A percentile compares a stretch with the other conserved stretches of the same genome.
Conservation (phyloP, 2,888 invertebrate genomes). For the Orthonevra nobilis region DNA sequence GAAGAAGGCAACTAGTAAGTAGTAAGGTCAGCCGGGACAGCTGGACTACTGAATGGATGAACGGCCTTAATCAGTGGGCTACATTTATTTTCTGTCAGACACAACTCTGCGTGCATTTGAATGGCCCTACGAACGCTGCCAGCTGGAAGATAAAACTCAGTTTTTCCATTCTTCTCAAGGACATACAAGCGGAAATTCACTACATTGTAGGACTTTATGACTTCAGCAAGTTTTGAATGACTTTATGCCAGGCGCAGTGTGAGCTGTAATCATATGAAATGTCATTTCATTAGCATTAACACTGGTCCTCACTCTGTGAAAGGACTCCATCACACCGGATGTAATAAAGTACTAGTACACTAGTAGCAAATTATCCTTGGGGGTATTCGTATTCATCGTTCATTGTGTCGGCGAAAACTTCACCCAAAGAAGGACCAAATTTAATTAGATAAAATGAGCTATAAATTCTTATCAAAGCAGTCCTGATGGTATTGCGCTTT, state of each 20-base stretch:
- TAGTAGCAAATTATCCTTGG: slow-evolving; percentile 36
- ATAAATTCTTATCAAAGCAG: slow-evolving; percentile 67
- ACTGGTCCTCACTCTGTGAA: slow-evolving; percentile 1
- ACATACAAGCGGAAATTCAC: not conserved
- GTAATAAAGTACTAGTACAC: slow-evolving; percentile 52
- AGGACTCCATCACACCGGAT: slow-evolving; percentile 46
- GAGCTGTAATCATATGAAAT: slow-evolving; percentile 60
- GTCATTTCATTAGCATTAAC: slow-evolving; percentile 32
- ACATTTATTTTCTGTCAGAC: slow-evolving; percentile 50
- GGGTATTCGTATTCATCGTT: slow-evolving; percentile 3
- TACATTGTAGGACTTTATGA: too few relatives aligned
- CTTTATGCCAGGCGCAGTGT: slow-evolving; percentile 24
- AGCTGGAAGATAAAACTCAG: slow-evolving; percentile 3
- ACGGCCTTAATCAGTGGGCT: slow-evolving; percentile 15
- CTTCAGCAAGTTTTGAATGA: slow-evolving; percentile 26
- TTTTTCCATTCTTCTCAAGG: slow-evolving; percentile 17
- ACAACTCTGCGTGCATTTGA: slow-evolving; percentile 58
- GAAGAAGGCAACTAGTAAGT: not conserved
- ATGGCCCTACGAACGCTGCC: not conserved
- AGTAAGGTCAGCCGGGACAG: not conserved
- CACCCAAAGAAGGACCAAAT: slow-evolving; percentile 58
- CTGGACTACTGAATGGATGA: not conserved
- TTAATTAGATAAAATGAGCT: slow-evolving; percentile 69
- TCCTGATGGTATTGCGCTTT: slow-evolving; percentile 64
- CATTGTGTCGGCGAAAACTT: slow-evolving; percentile 13